Base-by-base conservation (phyloP, 2,113 vertebrate genomes). In the Datnioides undecimradiatus region DNA sequence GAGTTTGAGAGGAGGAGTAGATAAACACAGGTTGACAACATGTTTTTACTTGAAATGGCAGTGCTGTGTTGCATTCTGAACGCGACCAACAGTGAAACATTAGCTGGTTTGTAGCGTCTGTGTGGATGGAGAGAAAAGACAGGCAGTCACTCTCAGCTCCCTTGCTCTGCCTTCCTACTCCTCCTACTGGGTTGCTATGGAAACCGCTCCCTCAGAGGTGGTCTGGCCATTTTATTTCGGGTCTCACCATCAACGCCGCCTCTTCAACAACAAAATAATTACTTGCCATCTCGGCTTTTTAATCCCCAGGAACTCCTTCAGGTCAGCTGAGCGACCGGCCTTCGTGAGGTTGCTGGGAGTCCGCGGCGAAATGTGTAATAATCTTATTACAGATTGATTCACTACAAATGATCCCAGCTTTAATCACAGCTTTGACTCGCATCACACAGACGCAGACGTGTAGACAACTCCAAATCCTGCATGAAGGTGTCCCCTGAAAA, bases 121-220 rank as follows among this genome's bases (percentile, higher is more conserved):
- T 41, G 4, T 29, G 52, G 21, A 31, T 55, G 29, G 36, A 33
- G 23, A 38, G 27, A n/a, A 48, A 19, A 71, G 23, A 38, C 70
- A 59, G 59, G 12, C 46, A 55, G 76, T 65, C 60, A 36, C 33
- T 75, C 48, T 73, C 64, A 14, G 77, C 73, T 67, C 21, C 48
- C 41, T 72, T 8, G n/a, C 60, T 75, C 65, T 72, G 36, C 55
- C 59, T 65, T 41, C 34, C 72, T 34, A 33, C 55, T 63, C 68
- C 70, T 85, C 59, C 33, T 40, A 62, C 38, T 68, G 60, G 67
- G 93, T 94, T 91, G 82, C 91, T 77, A 91, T 91, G 87, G 94
- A 84, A 89, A 93, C 91, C 10, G 71, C 49, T 86, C 69, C 69
- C 79, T 85, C 74, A 31, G 63, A 87, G 80, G 78, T 64, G 74